Percentiles rank a stretch among this genome's conserved stretches.
These are phyloP conservation scores for Pteria penguin DNA, from an alignment of 2,888 invertebrate genomes.

Conservation along the genomic window DNA sequence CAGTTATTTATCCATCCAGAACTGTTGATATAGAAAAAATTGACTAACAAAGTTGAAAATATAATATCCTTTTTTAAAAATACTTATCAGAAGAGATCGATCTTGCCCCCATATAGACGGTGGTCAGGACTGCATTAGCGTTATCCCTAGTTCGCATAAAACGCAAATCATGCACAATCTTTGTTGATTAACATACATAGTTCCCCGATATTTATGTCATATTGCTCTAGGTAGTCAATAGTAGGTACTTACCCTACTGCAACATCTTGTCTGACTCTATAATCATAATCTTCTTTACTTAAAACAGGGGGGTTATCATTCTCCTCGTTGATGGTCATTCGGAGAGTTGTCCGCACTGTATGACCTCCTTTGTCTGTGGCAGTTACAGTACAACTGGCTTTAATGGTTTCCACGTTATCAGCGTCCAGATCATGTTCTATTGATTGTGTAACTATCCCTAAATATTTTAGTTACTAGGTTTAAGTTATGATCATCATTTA, in stretches of 20 bases:
- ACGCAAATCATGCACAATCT: too few relatives aligned
- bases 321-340: constrained; percentile 44
- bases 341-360: constrained; percentile 40
- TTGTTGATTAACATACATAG: too few relatives aligned
- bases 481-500: neutral
- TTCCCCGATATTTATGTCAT: too few relatives aligned
- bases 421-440: constrained; percentile 52
- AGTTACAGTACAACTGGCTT: constrained; percentile 28
- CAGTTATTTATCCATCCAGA: too few relatives aligned
- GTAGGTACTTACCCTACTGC: constrained; percentile 12
- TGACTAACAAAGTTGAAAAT: too few relatives aligned
- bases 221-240: too few relatives aligned
- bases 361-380: constrained; percentile 48
- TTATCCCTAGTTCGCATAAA: too few relatives aligned
- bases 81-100: too few relatives aligned
- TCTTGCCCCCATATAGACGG: too few relatives aligned
- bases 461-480: neutral
- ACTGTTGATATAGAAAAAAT: too few relatives aligned
- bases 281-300: constrained; percentile 33
- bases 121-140: too few relatives aligned
- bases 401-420: constrained; percentile 4
- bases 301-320: constrained; percentile 54
- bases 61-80: too few relatives aligned
- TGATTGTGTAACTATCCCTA: constrained; percentile 24
- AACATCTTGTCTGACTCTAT: constrained; percentile 38